phyloP scores from a whole-genome alignment of 2,797 vertebrate species.

The Sebastes trivittatus region DNA sequence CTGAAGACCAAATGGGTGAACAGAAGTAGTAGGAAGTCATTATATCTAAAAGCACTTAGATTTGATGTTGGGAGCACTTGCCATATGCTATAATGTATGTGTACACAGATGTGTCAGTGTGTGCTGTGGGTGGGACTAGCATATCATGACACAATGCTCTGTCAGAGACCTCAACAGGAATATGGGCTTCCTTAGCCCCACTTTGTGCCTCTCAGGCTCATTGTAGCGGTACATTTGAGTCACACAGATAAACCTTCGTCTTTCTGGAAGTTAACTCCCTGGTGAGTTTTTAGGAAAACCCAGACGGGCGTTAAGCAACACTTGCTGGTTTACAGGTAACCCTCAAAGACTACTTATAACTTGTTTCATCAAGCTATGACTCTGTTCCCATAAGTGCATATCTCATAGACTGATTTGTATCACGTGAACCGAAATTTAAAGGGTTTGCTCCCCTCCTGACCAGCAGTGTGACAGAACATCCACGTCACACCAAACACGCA shows the following conservation, averaged over 20 bases:
- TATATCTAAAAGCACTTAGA: neutral
- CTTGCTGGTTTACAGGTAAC: neutral
- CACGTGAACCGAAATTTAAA: neutral
- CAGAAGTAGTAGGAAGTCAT: neutral
- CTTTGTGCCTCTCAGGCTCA: neutral
- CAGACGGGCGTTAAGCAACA: neutral
- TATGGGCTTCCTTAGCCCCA: neutral
- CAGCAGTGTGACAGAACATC: too few species aligned
- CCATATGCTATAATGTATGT: neutral
- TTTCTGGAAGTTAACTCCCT: neutral
- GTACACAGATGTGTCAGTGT: neutral
- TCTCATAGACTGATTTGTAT: neutral
- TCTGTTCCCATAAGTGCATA: neutral
- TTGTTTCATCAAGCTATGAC: neutral
- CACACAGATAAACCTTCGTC: neutral
- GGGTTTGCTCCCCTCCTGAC: too few species aligned
- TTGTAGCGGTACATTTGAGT: neutral
- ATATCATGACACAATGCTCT: neutral
- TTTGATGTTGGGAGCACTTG: neutral
- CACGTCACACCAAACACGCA: too few species aligned
- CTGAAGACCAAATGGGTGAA: neutral
- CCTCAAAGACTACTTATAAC: neutral
- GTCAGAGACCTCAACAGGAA: neutral
- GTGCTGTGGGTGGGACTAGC: neutral
- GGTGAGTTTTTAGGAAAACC: neutral